phyloP scores from a whole-genome alignment of 2,888 invertebrate genomes.

The Amphipyra berbera region DNA sequence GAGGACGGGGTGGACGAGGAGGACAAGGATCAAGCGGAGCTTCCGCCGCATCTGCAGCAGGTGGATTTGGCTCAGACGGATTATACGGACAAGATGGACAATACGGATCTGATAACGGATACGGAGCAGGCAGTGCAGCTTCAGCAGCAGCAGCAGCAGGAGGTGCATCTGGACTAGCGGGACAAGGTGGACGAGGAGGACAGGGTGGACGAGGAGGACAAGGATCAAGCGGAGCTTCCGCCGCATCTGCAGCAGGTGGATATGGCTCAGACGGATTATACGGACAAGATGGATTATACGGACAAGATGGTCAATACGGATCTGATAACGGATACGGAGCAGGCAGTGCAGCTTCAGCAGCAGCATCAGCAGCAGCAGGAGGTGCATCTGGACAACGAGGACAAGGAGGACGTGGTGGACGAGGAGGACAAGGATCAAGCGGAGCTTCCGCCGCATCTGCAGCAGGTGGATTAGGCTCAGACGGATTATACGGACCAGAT shows the following conservation, averaged over 20 bases:
- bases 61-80: not conserved
- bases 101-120: not conserved
- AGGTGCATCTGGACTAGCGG: too few relatives aligned
- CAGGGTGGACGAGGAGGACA: too few relatives aligned
- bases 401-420: too few relatives aligned
- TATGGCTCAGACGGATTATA: not conserved
- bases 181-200: too few relatives aligned
- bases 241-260: conserved; percentile 32
- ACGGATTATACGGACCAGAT: not conserved
- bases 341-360: conserved; percentile 9
- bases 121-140: not conserved
- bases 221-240: too few relatives aligned
- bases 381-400: too few relatives aligned
- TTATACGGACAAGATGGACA: conserved; percentile 14
- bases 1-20: not conserved
- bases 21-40: not conserved
- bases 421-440: too few relatives aligned
- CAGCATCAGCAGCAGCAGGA: conserved; percentile 6
- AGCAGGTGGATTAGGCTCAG: not conserved
- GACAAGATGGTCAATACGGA: too few relatives aligned
- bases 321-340: too few relatives aligned
- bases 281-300: too few relatives aligned
- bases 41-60: not conserved
- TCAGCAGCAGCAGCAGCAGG: conserved; percentile 34
- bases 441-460: conserved; percentile 3